Evolutionary conservation across 2,888 invertebrate genomes (phyloP).

Genomic region (Acronicta alni): DNA sequence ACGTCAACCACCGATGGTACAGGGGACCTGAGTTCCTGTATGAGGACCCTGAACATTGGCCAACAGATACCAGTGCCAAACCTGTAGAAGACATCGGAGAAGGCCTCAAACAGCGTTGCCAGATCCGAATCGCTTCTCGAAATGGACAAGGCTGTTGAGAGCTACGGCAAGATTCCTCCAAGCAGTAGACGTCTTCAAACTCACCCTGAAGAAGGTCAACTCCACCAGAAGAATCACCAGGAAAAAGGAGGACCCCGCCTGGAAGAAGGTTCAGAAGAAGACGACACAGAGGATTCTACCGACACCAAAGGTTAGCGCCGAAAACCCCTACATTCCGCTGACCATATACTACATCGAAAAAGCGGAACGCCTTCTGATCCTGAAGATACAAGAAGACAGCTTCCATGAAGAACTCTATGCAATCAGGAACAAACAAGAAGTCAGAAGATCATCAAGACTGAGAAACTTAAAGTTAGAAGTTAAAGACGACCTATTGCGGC

Average conservation of each 20-base stretch:
- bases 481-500: neutral
- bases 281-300: neutral
- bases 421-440: neutral
- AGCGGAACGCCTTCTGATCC: neutral
- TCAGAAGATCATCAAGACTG: neutral
- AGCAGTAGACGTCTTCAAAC: neutral
- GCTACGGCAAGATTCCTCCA: neutral
- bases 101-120: neutral
- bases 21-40: neutral
- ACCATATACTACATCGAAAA: neutral
- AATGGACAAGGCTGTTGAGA: neutral
- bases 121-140: neutral
- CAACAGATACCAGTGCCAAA: neutral
- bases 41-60: constrained; percentile 1
- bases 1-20: neutral
- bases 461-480: neutral
- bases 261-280: too few species aligned
- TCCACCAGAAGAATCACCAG: neutral
- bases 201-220: neutral
- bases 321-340: neutral
- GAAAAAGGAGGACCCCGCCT: neutral
- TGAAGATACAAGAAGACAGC: neutral
- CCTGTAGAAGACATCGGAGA: neutral
- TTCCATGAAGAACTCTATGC: neutral
- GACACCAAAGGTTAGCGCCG: neutral